Evolutionary conservation across 2,113 vertebrate genomes (phyloP), one percentile per base, ranked within the genome.

Genomic region (Platichthys stellatus): DNA sequence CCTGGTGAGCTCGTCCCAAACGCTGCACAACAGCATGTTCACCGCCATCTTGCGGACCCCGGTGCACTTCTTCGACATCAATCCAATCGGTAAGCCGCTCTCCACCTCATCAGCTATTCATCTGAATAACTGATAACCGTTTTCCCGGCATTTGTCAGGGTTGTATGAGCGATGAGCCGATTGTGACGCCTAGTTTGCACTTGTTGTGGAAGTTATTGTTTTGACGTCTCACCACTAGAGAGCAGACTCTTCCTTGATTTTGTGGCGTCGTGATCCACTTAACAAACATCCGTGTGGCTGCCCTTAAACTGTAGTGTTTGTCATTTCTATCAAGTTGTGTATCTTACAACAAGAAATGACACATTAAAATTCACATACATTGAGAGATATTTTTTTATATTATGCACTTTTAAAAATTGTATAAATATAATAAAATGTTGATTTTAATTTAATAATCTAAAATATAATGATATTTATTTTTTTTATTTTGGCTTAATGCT

Each of bases 21-120:
- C 82, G 5, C 93, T 99, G 26, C 98, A 99, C 92, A 95, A 95
- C 92, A 93, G 84, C 88, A 99, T 99, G 97, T 99, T 99, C 79
- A 92, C 94, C 8, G 95, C 95, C 62, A 94, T 99, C 90, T 90
- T 99, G 80, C 94, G 81, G 87, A 95, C 96, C 24, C 96, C 96
- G 0, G 93, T 97, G 2, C 86, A 93, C 82, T 99, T 98, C 92
- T 99, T 98, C 62, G 96, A 98, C 51, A 93, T 94, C 92, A 99
- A 97, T 84, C 97, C 97, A 54, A 95, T 96, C 49, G 97, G 97
- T 98, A 93, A 96, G 97, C 68, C 28, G 21, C 70, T 63, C 54
- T 56, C n/a, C 4, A n/a, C n/a, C 17, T 24, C 14, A 2, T 40
- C 7, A 12, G 5, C 1, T 28, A 62, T 6, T 26, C 31, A 8